Evolutionary conservation across 2,113 vertebrate species (phyloP), one percentile per base, ranked within the genome.

Genomic region (Myotis yumanensis): DNA sequence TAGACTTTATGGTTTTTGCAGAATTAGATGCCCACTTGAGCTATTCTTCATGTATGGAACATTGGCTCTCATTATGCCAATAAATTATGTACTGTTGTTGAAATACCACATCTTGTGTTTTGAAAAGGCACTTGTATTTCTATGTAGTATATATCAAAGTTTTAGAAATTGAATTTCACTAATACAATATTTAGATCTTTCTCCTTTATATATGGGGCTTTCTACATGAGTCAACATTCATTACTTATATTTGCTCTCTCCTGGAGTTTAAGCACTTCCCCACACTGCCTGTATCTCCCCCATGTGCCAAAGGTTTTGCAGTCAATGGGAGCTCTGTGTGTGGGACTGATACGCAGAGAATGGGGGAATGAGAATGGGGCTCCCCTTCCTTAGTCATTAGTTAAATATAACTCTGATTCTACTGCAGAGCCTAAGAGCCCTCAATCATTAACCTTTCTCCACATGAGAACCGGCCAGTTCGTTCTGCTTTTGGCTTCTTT

Each of bases 391-490:
- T 87, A 43, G 54, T 93, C 66, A 30, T 81, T 93, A 40, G 93
- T 91, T 96, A 90, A 94, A 59, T 96, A 73, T 86, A 86, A 97
- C 79, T 89, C 64, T 37, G 71, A 89, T 91, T 96, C 59, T 75
- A 51, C 83, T 4, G 12, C 40, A 69, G 57, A 94, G 71, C 72
- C 57, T 4, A 30, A 77, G 83, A 96, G 91, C 35, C 94, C 96
- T 94, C 30, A 30, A 1, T 88, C 76, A 95, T 93, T 97, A 95
- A 96, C 97, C 93, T 97, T 93, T 93, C 71, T 86, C 14, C 32
- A 35, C 86, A 80, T 88, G 89, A 96, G 95, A 97, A 97, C 23
- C 43, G 35, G 66, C 77, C 48, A 93, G 86, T 97, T 95, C 96
- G 95, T 90, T 95, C 95, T 92, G 64, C 80, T 71, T 91, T 95